Evolutionary conservation across 2,797 vertebrate genomes (phyloP).

Genomic region (Gadopsis bispinosus): DNA sequence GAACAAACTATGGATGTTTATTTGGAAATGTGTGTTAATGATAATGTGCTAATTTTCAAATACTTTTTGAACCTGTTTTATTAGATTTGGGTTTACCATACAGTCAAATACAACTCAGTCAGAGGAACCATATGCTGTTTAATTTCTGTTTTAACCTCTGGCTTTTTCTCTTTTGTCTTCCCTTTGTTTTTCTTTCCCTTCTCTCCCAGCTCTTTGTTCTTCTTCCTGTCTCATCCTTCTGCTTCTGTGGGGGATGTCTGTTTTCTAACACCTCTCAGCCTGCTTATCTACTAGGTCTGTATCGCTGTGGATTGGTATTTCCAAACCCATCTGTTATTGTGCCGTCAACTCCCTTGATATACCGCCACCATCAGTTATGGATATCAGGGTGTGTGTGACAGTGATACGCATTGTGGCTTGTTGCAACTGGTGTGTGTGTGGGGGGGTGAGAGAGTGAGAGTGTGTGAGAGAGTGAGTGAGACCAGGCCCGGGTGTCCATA

Average conservation of each 20-base stretch:
- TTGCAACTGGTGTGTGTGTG: slow-evolving; percentile 45
- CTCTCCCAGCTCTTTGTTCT: slow-evolving; percentile 61
- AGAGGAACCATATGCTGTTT: slow-evolving; percentile 16
- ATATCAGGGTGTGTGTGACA: slow-evolving; percentile 65
- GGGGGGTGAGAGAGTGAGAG: slow-evolving; percentile 36
- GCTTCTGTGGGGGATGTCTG: slow-evolving; percentile 86
- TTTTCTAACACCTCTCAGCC: slow-evolving; percentile 81
- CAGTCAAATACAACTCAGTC: slow-evolving; percentile 2
- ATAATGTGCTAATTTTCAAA: slow-evolving; percentile 1
- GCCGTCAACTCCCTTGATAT: slow-evolving; percentile 65
- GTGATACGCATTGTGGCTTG: slow-evolving; percentile 51
- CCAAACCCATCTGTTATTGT: slow-evolving; percentile 67
- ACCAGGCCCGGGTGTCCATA: slow-evolving; percentile 35
- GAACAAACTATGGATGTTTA: background rate
- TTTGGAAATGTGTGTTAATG: slow-evolving; percentile 11
- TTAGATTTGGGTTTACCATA: background rate
- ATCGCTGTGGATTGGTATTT: slow-evolving; percentile 73
- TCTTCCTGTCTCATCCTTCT: slow-evolving; percentile 66
- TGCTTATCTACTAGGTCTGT: slow-evolving; percentile 89
- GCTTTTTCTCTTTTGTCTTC: slow-evolving; percentile 62
- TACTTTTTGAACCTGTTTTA: background rate
- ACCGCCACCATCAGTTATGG: slow-evolving; percentile 60
- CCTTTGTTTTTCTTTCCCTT: slow-evolving; percentile 49
- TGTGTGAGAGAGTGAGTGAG: slow-evolving; percentile 33
- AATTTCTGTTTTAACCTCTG: slow-evolving; percentile 57